Evolutionary conservation across 2,797 vertebrate species (phyloP).

Genomic region (Phoeniculus purpureus): DNA sequence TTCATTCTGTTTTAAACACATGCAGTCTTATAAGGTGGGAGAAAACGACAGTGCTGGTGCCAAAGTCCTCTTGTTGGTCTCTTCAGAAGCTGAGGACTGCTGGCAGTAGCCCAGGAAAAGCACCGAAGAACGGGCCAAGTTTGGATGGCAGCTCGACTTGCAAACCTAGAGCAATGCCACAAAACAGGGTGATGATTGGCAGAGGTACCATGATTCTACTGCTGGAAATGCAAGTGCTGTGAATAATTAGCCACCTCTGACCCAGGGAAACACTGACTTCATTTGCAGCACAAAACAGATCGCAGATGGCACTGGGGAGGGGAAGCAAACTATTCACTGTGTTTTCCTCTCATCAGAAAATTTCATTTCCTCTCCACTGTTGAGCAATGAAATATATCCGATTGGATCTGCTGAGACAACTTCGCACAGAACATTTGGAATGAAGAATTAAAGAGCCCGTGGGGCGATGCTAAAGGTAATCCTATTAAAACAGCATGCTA

Average conservation of each 20-base stretch:
- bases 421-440: background rate
- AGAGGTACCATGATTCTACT: background rate
- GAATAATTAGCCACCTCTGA: conserved; percentile 65
- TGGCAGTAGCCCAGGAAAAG: conserved; percentile 3
- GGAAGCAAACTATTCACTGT: conserved; percentile 18
- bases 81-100: background rate
- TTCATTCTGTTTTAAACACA: background rate
- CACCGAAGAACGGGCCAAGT: background rate
- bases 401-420: conserved; percentile 26
- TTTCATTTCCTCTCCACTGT: conserved; percentile 50
- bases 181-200: background rate
- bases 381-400: conserved; percentile 38
- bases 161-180: background rate
- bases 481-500: background rate
- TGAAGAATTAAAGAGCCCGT: background rate
- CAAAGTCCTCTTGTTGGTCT: background rate
- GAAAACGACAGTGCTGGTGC: background rate
- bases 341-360: conserved; percentile 29
- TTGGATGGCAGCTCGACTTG: background rate
- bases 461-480: conserved; percentile 1
- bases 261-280: conserved; percentile 24
- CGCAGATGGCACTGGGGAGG: conserved; percentile 22
- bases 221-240: conserved; percentile 41
- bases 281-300: conserved; percentile 36
- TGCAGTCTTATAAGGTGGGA: background rate